Conservation (phyloP, 2,888 invertebrate genomes). For the Incurvaria masculella region DNA sequence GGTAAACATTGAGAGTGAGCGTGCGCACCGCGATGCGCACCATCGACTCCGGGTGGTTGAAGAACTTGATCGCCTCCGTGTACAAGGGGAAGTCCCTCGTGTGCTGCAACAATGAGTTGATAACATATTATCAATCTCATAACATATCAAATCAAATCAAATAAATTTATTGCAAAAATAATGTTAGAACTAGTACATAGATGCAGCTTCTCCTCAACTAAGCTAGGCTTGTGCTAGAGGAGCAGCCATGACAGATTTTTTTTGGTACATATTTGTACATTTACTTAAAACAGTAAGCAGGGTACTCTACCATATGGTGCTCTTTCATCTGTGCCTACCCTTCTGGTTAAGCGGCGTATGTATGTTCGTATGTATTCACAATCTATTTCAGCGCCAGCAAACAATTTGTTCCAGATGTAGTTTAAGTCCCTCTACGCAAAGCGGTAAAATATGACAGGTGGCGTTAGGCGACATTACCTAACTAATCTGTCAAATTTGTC, state of each 20-base stretch:
- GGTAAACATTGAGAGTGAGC: slow-evolving; percentile 94
- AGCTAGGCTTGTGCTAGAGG: no score
- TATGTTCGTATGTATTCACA: not conserved
- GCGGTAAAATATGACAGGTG: no score
- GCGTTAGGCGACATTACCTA: no score
- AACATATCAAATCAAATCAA: slow-evolving; percentile 2
- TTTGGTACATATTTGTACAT: not conserved
- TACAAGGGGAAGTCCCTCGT: slow-evolving; percentile 99
- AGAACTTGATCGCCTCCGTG: slow-evolving; percentile 99
- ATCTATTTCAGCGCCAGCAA: not conserved
- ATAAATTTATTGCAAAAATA: no score
- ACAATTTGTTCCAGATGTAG: not conserved
- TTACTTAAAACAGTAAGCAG: no score
- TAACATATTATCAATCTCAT: slow-evolving; percentile 12
- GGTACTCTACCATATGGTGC: not conserved
- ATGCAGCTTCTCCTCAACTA: no score
- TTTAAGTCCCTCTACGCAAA: no score
- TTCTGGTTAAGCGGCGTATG: not conserved
- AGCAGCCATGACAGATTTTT: no score
- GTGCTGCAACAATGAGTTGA: slow-evolving; percentile 55
- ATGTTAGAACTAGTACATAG: no score
- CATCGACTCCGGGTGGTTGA: slow-evolving; percentile 99
- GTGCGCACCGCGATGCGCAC: slow-evolving; percentile 98
- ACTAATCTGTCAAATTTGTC: no score
- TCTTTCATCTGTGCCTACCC: no score